Evolutionary conservation across 2,797 vertebrate species (phyloP), one percentile per base, ranked within the genome.

Genomic region (Psittacula echo): DNA sequence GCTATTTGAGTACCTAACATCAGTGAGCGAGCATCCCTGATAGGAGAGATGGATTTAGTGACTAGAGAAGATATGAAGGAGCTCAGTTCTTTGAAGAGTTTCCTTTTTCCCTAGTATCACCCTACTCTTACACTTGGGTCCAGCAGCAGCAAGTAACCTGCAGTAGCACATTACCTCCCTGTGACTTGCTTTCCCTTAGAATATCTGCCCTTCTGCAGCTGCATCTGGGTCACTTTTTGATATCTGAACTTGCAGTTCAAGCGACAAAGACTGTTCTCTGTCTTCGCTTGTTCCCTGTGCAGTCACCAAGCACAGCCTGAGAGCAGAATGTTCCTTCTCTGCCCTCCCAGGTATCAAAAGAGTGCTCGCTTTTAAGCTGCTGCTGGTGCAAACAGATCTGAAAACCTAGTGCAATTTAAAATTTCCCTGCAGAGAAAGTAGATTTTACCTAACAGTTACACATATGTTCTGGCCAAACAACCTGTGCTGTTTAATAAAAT

Each of bases 211-310:
- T 65, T 70, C 66, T 32, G 54, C 76, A 70, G 34, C 48, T 66
- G 50, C 66, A 62, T 61, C 73, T 90, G 74, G 60, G 54, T 84
- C 71, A 70, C 12, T 66, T 92, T 75, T 80, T 89, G 71, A 47
- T 67, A 23, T 79, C 44, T 87, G 75, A 77, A 77, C 65, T 71
- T 50, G n/a, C 54, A 54, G 72, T 26, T 41, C 82, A 71, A 53
- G 41, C 12, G 50, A 73, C 24, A 50, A 45, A 75, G 67, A 11
- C 39, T 75, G 11, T 45, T 79, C 71, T 58, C 64, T 87, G 87
- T 27, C 53, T 92, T 84, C 4, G 4, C 26, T 60, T 73, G 19
- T 9, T 71, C 50, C 20, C 11, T 5, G 2, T 6, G 12, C 5
- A 42, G 54, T 29, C 65, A 66, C 44, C 18, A 19, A 65, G 32